Base-by-base conservation (phyloP, 1,140 invertebrate species). In the Bombus difficillimus region DNA sequence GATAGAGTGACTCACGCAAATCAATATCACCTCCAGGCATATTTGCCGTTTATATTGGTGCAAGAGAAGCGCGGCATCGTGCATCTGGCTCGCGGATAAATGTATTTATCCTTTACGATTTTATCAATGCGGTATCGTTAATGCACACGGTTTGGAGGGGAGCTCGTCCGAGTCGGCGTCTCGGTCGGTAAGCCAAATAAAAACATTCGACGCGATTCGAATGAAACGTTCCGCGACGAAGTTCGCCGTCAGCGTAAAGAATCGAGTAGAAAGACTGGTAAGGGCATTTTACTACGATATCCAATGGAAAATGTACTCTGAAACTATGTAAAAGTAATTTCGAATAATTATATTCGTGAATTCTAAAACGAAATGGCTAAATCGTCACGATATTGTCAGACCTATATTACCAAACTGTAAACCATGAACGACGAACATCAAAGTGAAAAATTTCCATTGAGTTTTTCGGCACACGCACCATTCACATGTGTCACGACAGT, bases 1-100 rank as follows among this genome's bases (percentile, higher is more conserved):
- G 87, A 91, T 85, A 83, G 83, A 92, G 79, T 92, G 90, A 93
- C 89, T 92, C 91, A 91, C 78, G 88, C 90, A 53, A 93, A 93
- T 93, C 92, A 89, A 93, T 93, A 92, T 91, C 81, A 62, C 86
- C 89, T 88, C 84, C 89, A 85, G 74, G 77, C 84, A 74, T 62
- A 85, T 81, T 85, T 85, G 78, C 71, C 83, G 83, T 72, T 81
- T 81, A 69, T 80, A 85, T 75, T 64, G 71, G 32, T 43, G 71
- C 47, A 68, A 85, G 59, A 85, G n/a, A 43, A 78, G 6, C 75
- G 66, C n/a, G 6, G 47, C 15, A 75, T 41, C 13, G 15, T 75
- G 41, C 59, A 82, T 82, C 59, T 66, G 72, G 15, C 43, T 71
- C 28, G 59, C 28, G 53, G 41, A 32, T 86, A 41, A 80, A 73